Evolutionary conservation across 2,797 vertebrate species (phyloP), one percentile per base, ranked within the genome.

Genomic region (Arnoldichthys spilopterus): DNA sequence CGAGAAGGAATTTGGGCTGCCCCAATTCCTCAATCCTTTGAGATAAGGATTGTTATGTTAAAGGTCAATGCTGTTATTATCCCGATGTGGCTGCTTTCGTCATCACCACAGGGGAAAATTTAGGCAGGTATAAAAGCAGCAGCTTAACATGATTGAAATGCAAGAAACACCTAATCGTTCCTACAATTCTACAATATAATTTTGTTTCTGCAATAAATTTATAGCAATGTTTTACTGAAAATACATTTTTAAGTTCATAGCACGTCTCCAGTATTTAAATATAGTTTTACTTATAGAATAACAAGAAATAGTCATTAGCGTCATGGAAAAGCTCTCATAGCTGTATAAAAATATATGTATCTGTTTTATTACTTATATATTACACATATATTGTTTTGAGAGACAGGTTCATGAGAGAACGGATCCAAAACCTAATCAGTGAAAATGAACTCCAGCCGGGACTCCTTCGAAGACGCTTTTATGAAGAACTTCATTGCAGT

Each of bases 361-460:
- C 26, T 80, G n/a, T 30, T 40, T 68, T 67, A 26, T n/a, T n/a
- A n/a, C n/a, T n/a, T n/a, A n/a, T n/a, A n/a, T n/a, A n/a, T n/a
- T n/a, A n/a, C n/a, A n/a, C n/a, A n/a, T n/a, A n/a, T n/a, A n/a
- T n/a, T n/a, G n/a, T n/a, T n/a, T n/a, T n/a, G n/a, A n/a, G n/a
- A 67, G 51, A 30, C n/a, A 59, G 59, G 43, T 58, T 11, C 45
- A 43, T 8, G 2, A 28, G 37, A 43, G 5, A 75, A 11, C 26
- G 40, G 5, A 28, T 40, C 43, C 1, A 47, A 45, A 43, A 22
- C n/a, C 3, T 3, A 6, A 6, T 58, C 26, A 22, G 56, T 20
- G 0, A 34, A 20, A 13, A 92, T 91, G 90, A 92, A 92, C 75
- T 76, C 69, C 0, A 86, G 75, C 6, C 26, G 8, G 59, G 89